phyloP scores from a whole-genome alignment of 1,140 invertebrate species.

The Brachionus asplanchnoidis region DNA sequence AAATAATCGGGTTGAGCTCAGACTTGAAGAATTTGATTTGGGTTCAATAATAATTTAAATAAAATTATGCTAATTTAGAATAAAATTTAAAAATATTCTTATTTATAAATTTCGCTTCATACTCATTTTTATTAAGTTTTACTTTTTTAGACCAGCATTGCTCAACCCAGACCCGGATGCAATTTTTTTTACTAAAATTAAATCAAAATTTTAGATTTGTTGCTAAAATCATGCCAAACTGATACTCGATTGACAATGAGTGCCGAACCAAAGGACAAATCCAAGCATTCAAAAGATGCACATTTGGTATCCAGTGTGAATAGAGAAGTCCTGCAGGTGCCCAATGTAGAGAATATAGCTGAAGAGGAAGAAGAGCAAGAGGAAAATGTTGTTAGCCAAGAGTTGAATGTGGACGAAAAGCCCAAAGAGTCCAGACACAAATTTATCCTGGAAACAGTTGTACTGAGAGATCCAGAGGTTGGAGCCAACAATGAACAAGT shows the following conservation, averaged over 20 bases:
- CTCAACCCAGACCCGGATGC: neutral
- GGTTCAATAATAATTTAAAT: neutral
- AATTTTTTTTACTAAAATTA: neutral
- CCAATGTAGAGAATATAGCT: neutral
- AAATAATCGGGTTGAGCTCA: neutral
- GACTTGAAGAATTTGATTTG: neutral
- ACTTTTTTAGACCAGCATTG: neutral
- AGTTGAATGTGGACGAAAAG: neutral
- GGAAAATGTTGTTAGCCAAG: neutral
- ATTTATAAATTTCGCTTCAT: neutral
- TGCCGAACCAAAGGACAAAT: neutral
- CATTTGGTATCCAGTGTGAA: neutral
- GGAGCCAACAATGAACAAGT: neutral
- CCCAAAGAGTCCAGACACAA: neutral
- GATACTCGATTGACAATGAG: neutral
- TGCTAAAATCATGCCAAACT: neutral
- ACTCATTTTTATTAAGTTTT: neutral
- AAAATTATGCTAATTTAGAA: neutral
- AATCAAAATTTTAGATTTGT: neutral
- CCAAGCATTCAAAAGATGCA: neutral
- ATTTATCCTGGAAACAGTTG: constrained; percentile 1
- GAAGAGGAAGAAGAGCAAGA: constrained; percentile 32
- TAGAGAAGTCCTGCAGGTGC: neutral
- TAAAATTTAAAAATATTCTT: neutral
- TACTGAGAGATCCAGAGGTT: neutral